Evolutionary conservation across 2,113 vertebrate species (phyloP).

Genomic region (Patagioenas fasciata): DNA sequence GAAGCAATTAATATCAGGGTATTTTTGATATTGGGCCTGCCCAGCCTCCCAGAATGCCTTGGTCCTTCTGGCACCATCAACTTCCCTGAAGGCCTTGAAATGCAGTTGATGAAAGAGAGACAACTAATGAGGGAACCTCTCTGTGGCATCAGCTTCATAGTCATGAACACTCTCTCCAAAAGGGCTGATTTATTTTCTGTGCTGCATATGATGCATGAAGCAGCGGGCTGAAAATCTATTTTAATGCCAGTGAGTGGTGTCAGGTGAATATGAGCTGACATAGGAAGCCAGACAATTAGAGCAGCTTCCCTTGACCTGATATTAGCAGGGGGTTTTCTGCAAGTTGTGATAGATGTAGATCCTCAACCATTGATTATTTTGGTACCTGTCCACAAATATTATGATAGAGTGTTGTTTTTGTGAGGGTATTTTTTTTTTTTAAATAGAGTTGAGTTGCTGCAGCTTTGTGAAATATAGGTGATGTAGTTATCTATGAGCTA

Average conservation of each 20-base stretch:
- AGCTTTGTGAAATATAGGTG: conserved; percentile 44
- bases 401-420: conserved; percentile 36
- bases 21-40: background rate
- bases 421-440: background rate
- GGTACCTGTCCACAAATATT: conserved; percentile 25
- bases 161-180: background rate
- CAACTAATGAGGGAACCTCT: background rate
- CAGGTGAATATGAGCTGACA: conserved; percentile 37
- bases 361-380: conserved; percentile 54
- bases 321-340: conserved; percentile 52
- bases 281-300: conserved; percentile 55
- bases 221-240: conserved; percentile 49
- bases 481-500: conserved; percentile 13
- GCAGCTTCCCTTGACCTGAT: conserved; percentile 25
- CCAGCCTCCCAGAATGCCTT: background rate
- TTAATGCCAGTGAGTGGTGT: conserved; percentile 43
- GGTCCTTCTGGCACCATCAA: background rate
- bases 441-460: conserved; percentile 26
- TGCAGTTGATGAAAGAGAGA: background rate
- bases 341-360: conserved; percentile 53
- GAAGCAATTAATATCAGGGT: background rate
- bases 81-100: background rate
- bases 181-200: conserved; percentile 40
- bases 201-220: conserved; percentile 26
- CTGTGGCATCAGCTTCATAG: background rate